Base-by-base conservation (phyloP, 30 jellyfish, hydroid and myxozoan genomes). In the Rhopilema esculentum region DNA sequence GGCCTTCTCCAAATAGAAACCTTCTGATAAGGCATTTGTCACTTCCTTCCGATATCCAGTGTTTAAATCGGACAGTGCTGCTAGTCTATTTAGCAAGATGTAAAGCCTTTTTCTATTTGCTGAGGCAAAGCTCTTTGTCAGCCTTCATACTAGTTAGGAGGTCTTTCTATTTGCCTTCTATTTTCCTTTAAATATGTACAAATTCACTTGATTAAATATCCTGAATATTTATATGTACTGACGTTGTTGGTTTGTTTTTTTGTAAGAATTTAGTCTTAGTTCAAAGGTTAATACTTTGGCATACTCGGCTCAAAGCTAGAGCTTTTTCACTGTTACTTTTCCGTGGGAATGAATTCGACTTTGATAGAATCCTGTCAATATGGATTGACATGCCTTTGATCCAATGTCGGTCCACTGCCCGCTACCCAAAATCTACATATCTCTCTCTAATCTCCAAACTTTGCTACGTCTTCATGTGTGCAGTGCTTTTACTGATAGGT, bases 241-340 rank as follows among this genome's bases (percentile, higher is more conserved):
- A 2, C 57, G 57, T 40, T 40, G 57, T 40, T 40, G 57, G 57
- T 40, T 40, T 40, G 57, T 40, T 40, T 40, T 40, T 73, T 73
- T 49, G 84, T 66, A 4, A 31, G 84, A 33, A 73, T 25, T 73
- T 51, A 28, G 15, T 19, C 17, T 50, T 49, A 4, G 84, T 69
- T 28, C 50, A 32, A 61, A 78, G 88, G 88, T 78, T 78, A 78
- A 78, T 78, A 16, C 88, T 61, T 66, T 27, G 20, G 88, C 79
- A 27, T 66, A 53, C 32, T 62, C 57, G 88, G 19, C 31, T 25
- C 50, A 25, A 27, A 29, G 88, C 31, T 21, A 29, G 68, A 52
- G 76, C 77, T 48, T 78, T 75, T 24, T 20, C 88, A 33, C 88
- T 78, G 79, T 62, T 78, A 32, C 62, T 61, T 20, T 27, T 61